These are phyloP conservation scores for Ctenomys sociabilis DNA, from an alignment of 2,113 vertebrate genomes.

Conservation along the genomic window DNA sequence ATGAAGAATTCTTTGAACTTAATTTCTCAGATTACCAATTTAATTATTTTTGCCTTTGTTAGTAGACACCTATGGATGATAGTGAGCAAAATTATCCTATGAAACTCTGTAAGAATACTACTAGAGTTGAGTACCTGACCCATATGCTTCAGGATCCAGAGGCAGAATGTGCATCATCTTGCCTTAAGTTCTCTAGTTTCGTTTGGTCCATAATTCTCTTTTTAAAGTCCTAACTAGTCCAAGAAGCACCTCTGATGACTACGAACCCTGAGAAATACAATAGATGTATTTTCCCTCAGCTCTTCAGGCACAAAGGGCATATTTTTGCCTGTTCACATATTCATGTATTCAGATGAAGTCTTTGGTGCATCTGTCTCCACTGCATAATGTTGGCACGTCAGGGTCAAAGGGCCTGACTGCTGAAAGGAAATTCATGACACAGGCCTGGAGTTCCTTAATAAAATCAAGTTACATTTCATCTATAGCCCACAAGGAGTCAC, in stretches of 20 bases:
- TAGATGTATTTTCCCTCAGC: not conserved
- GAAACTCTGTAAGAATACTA: not conserved
- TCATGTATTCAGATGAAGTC: slow-evolving; percentile 37
- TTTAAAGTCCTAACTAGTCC: not conserved
- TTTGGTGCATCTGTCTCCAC: not conserved
- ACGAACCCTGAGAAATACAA: not conserved
- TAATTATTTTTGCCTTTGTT: slow-evolving; percentile 2
- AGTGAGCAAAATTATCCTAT: not conserved
- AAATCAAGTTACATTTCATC: slow-evolving; percentile 52
- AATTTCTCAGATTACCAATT: slow-evolving; percentile 10
- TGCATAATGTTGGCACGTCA: slow-evolving; percentile 1
- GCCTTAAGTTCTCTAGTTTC: not conserved
- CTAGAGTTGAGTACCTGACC: not conserved
- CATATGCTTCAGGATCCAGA: not conserved
- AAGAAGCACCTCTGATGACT: not conserved
- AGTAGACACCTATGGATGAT: not conserved
- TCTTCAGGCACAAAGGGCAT: not conserved
- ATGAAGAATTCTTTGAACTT: not conserved
- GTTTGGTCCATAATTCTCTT: not conserved
- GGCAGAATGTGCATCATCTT: not conserved
- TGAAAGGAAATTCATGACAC: slow-evolving; percentile 35
- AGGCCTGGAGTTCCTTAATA: slow-evolving; percentile 57
- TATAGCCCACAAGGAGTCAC: not conserved
- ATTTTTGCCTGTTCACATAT: slow-evolving; percentile 33
- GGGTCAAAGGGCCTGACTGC: not conserved